Evolutionary conservation across 1,140 invertebrate genomes (phyloP).

Genomic region (Copidosoma floridanum): DNA sequence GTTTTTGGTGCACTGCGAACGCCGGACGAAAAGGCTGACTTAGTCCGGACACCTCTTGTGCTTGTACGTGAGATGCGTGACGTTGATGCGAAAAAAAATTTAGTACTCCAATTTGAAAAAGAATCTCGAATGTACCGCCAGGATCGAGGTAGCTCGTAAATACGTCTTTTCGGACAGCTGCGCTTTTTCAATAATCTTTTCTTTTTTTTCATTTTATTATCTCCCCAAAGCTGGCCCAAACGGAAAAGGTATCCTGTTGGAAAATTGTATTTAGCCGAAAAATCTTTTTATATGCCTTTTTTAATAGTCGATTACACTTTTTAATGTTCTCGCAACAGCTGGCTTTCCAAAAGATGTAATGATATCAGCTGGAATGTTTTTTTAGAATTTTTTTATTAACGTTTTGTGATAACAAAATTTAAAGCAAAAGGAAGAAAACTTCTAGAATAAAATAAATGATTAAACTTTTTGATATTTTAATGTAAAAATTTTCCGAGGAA

Average conservation of each 20-base stretch:
- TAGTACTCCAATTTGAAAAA: constrained; percentile 23
- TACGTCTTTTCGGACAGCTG: constrained; percentile 8
- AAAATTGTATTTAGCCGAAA: constrained; percentile 26
- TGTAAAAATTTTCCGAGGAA: too few species aligned
- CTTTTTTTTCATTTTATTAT: constrained; percentile 21
- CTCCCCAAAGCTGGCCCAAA: too few species aligned
- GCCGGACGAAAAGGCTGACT: not conserved
- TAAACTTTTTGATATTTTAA: too few species aligned
- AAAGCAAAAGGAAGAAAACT: too few species aligned
- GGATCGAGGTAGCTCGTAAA: constrained; percentile 2
- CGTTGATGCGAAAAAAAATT: constrained; percentile 12
- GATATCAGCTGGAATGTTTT: too few species aligned
- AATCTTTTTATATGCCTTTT: too few species aligned
- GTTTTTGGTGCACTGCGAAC: not conserved
- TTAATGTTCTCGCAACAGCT: constrained; percentile 7
- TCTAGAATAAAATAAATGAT: too few species aligned
- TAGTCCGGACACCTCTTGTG: not conserved
- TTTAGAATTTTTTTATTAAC: too few species aligned
- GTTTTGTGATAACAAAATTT: too few species aligned
- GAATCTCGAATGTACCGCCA: not conserved
- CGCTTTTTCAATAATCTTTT: constrained; percentile 16
- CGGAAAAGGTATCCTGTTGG: constrained; percentile 10
- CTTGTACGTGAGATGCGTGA: not conserved
- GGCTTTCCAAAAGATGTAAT: too few species aligned
- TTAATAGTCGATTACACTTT: not conserved